Base-by-base conservation (phyloP, 1,140 invertebrate genomes). In the Danaus melanippus region DNA sequence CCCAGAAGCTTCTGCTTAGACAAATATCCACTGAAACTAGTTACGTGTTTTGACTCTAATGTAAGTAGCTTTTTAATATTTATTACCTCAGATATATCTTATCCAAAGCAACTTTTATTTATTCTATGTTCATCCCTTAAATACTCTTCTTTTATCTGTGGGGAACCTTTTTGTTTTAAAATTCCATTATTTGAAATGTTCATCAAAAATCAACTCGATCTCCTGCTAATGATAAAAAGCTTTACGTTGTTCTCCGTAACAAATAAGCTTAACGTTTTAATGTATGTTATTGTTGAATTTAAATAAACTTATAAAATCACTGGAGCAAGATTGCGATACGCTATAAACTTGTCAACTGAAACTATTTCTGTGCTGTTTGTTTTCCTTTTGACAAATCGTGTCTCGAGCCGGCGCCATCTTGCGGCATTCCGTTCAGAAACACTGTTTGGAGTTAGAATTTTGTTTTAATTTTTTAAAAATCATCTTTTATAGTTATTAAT, bases 1-100 rank as follows among this genome's bases (percentile, higher is more conserved):
- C 62, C 71, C 68, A 69, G 72, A 67, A 71, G 70, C 67, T 73
- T 81, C 78, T 77, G 78, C 71, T 83, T 82, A 80, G 79, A 85
- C 78, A 80, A 83, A 85, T 80, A 80, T 79, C 77, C 74, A 69
- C 72, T 71, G 74, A 80, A 83, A 83, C 82, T 83, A 81, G 82
- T 80, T 83, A 82, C 77, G 77, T 80, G 77, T 76, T 71, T 59
- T 67, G 75, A 81, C 78, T 76, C 74, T 75, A 66, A 72, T 75
- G 67, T 68, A 74, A 73, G 66, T 69, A 70, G 64, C 64, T 74
- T 78, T 79, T 82, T 84, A 80, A 82, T 84, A 82, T 84, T 84
- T 81, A 84, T 84, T 68, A 62, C 58, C 58, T 61, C 59, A 63
- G 55, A 76, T 72, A 64, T 64, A 69, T 66, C 49, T 58, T 42